Conservation (phyloP, 2,888 invertebrate species). For the Camponotus fellah region DNA sequence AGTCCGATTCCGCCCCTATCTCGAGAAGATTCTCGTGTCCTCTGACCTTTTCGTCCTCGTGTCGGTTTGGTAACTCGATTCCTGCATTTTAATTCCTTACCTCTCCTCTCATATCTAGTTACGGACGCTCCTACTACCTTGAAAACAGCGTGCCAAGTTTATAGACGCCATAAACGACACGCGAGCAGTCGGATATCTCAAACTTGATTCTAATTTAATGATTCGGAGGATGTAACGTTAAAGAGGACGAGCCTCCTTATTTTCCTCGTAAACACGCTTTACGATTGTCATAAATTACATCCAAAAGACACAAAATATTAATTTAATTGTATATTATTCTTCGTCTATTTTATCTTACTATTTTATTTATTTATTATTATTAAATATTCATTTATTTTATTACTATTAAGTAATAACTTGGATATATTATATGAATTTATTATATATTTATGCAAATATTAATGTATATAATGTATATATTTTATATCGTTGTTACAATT, state of each 20-base stretch:
- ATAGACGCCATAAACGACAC: not conserved
- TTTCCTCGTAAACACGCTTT: not conserved
- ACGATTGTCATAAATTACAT: not conserved
- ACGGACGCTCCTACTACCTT: slow-evolving; percentile 19
- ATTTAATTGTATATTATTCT: not conserved
- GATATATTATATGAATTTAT: too few relatives aligned
- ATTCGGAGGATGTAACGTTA: not conserved
- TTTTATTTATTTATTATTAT: too few relatives aligned
- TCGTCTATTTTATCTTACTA: not conserved
- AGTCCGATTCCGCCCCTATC: slow-evolving; percentile 66
- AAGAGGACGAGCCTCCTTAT: not conserved
- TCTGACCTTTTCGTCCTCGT: slow-evolving; percentile 74
- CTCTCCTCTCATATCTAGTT: slow-evolving; percentile 35
- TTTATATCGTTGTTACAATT: not conserved
- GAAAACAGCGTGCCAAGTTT: slow-evolving; percentile 11
- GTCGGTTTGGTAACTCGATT: slow-evolving; percentile 45
- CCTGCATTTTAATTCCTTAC: slow-evolving; percentile 29
- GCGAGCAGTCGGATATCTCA: not conserved
- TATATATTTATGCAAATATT: too few relatives aligned
- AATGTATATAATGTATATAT: not conserved
- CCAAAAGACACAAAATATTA: not conserved
- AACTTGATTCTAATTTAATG: not conserved
- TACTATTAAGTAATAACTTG: too few relatives aligned
- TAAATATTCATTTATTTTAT: not conserved
- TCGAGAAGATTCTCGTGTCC: slow-evolving; percentile 68